A percentile compares a stretch with the other conserved stretches of the same genome.
These are phyloP conservation scores for Paralvinella palmiformis DNA, from an alignment of 1,140 invertebrate species.

Conservation along the genomic window DNA sequence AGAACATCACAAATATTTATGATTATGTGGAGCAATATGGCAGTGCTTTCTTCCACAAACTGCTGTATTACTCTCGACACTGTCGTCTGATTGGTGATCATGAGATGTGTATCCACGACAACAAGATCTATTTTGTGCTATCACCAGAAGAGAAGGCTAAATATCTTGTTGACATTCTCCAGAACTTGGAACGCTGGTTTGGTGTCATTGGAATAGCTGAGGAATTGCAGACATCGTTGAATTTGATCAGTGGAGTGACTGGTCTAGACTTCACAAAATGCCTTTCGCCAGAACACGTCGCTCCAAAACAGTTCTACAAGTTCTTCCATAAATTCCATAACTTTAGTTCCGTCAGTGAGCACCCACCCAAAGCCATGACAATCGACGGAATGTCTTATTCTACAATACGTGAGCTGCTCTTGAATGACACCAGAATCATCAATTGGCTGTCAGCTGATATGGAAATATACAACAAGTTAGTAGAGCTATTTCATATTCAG, in stretches of 20 bases:
- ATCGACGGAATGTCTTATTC: no score
- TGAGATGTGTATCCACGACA: background rate
- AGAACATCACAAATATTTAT: background rate
- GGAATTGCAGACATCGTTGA: background rate
- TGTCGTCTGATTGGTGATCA: background rate
- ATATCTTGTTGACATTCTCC: background rate
- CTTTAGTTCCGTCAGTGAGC: no score
- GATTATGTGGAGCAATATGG: background rate
- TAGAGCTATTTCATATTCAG: no score
- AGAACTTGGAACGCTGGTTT: background rate
- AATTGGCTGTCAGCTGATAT: no score
- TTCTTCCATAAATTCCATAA: no score
- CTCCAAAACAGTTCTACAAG: no score
- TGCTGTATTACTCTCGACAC: background rate
- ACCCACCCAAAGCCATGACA: no score
- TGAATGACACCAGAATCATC: no score
- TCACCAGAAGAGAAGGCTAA: background rate
- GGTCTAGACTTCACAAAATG: no score
- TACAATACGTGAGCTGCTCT: no score
- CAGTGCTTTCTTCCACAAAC: background rate
- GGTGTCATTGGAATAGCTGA: background rate
- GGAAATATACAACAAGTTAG: no score
- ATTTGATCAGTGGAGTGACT: background rate
- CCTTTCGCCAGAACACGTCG: no score
- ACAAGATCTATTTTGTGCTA: background rate